Evolutionary conservation across 1,140 invertebrate genomes (phyloP), one percentile per base, ranked within the genome.

Genomic region (Zelostemma sp.): DNA sequence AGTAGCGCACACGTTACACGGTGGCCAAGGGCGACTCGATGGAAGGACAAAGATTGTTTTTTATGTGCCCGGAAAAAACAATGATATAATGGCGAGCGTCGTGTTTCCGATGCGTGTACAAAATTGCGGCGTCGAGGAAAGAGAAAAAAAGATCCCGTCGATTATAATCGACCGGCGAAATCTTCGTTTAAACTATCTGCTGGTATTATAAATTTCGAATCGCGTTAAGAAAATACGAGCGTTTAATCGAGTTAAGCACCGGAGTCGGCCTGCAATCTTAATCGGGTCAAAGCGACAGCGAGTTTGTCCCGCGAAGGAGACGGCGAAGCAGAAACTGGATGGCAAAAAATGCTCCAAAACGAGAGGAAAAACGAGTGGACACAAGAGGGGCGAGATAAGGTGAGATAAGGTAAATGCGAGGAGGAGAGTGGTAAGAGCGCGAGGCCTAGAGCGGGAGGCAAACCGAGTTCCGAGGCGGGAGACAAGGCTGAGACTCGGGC

Each of bases 1-100:
- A 76, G 59, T 65, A 70, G 56, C 47, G 60, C 70, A 71, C 43
- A 70, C 63, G n/a, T n/a, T 62, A 64, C 72, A 69, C 51, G 69
- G 66, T 75, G 70, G 59, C 71, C 67, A 56, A 1, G 18, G 6
- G 12, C 25, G 12, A 38, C 35, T 54, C 50, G 17, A 54, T 43
- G 17, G 17, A 41, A 41, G 28, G 11, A 45, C 9, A 11, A 50
- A 6, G 16, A 33, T 35, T 11, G 5, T 35, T 25, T 9, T 19
- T 43, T 15, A 17, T 15, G 16, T 15, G 41, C 8, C 19, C 15
- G 1, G 14, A 9, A 28, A 14, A 12, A 48, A 28, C 6, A 21
- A 28, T 14, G 14, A 21, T 14, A 28, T 21, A 21, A 48, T 48
- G 46, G 25, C 19, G 14, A 11, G 3, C 35, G 35, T 5, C 3